Conservation (phyloP, 2,113 vertebrate species). For the Bungarus multicinctus region DNA sequence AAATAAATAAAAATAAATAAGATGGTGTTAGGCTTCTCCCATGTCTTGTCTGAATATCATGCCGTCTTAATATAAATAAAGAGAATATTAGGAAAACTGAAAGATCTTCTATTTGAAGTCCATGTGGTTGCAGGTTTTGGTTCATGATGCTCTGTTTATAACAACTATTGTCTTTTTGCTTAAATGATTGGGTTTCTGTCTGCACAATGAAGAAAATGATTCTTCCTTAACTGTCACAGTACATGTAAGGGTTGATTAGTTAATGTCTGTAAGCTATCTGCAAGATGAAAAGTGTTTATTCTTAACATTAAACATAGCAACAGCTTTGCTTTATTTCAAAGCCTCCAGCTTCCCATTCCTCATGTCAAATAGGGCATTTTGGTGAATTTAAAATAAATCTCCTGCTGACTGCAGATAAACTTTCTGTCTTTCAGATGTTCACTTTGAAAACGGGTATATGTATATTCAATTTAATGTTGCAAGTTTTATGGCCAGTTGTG, state of each 20-base stretch:
- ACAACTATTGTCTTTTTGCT: background rate
- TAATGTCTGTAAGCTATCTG: conserved; percentile 15
- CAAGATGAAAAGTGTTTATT: conserved; percentile 19
- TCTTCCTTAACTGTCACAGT: background rate
- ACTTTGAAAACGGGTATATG: conserved; percentile 31
- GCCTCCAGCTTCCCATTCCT: conserved; percentile 13
- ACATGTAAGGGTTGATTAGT: conserved; percentile 18
- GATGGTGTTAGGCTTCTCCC: background rate
- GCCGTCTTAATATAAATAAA: background rate
- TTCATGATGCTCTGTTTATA: background rate
- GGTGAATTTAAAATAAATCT: conserved; percentile 28
- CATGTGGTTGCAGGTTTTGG: background rate
- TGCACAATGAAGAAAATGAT: background rate
- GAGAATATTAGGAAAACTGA: background rate
- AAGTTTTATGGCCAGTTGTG: conserved; percentile 52
- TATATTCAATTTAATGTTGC: conserved; percentile 17
- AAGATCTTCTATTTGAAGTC: background rate
- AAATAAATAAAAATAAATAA: no score
- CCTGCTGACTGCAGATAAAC: conserved; percentile 33
- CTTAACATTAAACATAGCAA: conserved; percentile 4
- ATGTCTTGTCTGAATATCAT: background rate
- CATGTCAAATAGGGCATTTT: conserved; percentile 33
- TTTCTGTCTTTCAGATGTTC: conserved; percentile 47
- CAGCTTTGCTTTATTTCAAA: conserved; percentile 25
- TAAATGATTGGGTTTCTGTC: background rate